Base-by-base conservation (phyloP, 2,113 vertebrate species). In the Willisornis vidua region DNA sequence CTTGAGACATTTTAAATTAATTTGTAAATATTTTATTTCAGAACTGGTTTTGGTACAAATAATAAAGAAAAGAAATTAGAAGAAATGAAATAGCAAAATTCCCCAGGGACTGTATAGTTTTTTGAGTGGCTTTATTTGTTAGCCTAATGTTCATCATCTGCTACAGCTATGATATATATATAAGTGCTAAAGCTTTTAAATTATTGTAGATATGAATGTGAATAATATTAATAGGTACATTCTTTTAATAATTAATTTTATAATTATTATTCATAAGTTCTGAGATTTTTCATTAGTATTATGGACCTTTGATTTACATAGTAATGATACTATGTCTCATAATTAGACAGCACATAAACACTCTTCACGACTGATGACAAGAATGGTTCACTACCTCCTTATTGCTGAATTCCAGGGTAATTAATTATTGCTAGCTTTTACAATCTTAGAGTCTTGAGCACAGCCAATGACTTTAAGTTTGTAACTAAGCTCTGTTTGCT, bases 231-330 rank as follows among this genome's bases (percentile, higher is more conserved):
- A 90, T 72, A 75, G 10, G 14, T 94, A 52, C 4, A 20, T 75
- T 89, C 51, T 77, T 84, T 91, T 95, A 92, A 79, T 78, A 93
- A 96, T 96, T 96, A 92, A 89, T 85, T 94, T 88, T 86, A 14
- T 82, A 58, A 94, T 96, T 96, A 88, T 85, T 96, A 96, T 95
- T 94, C 72, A 95, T 93, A 73, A 26, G 9, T 73, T 85, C 66
- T n/a, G 10, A 9, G 14, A 49, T 78, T 93, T 93, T 97, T 93
- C 77, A 90, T 96, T 94, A 87, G 31, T 70, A 89, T 90, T 90
- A 95, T 97, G 90, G 48, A 82, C 61, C 97, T 96, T 88, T 81
- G 85, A 95, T 97, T 97, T 97, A 78, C 93, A 84, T 90, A 82
- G 81, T 84, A 75, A 71, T 83, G 92, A 74, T 97, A 78, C 85